Conservation (phyloP, 2,888 invertebrate genomes). For the Schizotus pectinicornis region DNA sequence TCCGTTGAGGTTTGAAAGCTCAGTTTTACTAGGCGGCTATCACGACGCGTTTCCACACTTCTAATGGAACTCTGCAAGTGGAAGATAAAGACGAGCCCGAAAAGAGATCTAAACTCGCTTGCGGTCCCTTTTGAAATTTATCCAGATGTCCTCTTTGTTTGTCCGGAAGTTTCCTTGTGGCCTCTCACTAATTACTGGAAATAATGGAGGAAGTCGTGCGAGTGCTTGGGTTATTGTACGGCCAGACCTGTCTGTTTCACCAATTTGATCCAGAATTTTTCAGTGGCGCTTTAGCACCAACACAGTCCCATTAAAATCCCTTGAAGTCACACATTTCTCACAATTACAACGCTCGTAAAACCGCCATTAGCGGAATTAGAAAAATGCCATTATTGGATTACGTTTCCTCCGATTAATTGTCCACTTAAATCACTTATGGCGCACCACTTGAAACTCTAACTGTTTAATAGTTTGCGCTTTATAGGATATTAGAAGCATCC, state of each 20-base stretch:
- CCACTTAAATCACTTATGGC: constrained; percentile 5
- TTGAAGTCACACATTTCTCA: background rate
- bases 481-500: constrained; percentile 8
- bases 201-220: constrained; percentile 27
- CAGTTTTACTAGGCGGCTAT: constrained; percentile 14
- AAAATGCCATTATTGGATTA: background rate
- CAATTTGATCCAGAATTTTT: too few relatives aligned
- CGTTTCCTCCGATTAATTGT: background rate
- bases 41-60: constrained; percentile 3
- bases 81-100: constrained; percentile 19
- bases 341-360: too few relatives aligned
- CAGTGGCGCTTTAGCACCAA: too few relatives aligned
- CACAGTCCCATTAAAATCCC: too few relatives aligned
- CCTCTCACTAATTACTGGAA: constrained; percentile 26
- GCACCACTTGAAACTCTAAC: constrained; percentile 3
- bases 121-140: constrained; percentile 29
- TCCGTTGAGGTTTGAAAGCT: constrained; percentile 16
- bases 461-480: constrained; percentile 11
- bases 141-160: constrained; percentile 29
- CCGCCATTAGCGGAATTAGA: too few relatives aligned
- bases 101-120: constrained; percentile 22
- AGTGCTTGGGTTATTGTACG: constrained; percentile 8
- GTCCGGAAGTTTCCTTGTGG: constrained; percentile 24
- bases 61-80: constrained; percentile 22
- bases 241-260: background rate